Evolutionary conservation across 2,888 invertebrate genomes (phyloP).

Genomic region (Mimumesa dahlbomi): DNA sequence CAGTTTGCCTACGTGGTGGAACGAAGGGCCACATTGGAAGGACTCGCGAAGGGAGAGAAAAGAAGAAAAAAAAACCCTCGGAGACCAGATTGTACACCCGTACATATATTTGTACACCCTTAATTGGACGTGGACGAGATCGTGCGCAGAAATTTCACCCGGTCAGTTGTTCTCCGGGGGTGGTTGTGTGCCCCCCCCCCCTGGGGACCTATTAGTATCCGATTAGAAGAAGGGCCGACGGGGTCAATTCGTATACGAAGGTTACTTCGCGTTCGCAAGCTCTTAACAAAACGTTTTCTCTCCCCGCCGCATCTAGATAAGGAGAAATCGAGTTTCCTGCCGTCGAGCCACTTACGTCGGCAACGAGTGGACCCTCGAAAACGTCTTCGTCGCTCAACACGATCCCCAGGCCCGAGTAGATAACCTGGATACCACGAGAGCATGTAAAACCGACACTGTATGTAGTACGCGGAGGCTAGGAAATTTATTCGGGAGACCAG

Average conservation of each 20-base stretch:
- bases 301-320: constrained; percentile 63
- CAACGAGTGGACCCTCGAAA: constrained; percentile 60
- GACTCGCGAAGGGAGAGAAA: constrained; percentile 25
- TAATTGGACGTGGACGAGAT: constrained; percentile 59
- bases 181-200: constrained; percentile 45
- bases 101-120: constrained; percentile 47
- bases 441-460: background rate
- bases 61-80: constrained; percentile 31
- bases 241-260: constrained; percentile 39
- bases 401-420: constrained; percentile 41
- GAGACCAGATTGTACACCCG: constrained; percentile 10
- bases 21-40: constrained; percentile 25
- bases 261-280: constrained; percentile 32
- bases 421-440: constrained; percentile 44
- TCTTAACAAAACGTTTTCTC: constrained; percentile 50
- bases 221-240: constrained; percentile 57
- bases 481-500: background rate
- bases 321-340: constrained; percentile 61
- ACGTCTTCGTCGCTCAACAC: constrained; percentile 48
- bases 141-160: constrained; percentile 55
- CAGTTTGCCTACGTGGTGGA: constrained; percentile 59
- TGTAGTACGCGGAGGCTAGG: too few relatives aligned
- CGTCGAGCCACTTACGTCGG: constrained; percentile 46
- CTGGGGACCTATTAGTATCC: constrained; percentile 65
- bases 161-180: constrained; percentile 47